Conservation (phyloP, 2,888 invertebrate species). For the Dioctria rufipes region DNA sequence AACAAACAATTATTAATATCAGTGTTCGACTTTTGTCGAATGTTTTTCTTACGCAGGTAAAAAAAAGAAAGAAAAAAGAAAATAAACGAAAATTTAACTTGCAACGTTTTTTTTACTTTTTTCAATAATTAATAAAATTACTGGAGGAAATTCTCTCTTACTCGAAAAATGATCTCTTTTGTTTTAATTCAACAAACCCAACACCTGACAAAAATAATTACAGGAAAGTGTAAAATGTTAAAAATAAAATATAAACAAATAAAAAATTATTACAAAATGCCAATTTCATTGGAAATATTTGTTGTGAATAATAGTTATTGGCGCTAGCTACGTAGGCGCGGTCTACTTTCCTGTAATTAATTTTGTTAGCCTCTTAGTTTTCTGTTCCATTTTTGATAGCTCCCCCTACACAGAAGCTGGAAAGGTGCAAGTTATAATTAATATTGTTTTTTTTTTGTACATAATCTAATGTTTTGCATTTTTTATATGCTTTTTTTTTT, state of each 20-base stretch:
- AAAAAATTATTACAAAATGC: neutral
- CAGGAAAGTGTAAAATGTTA: slow-evolving; percentile 53
- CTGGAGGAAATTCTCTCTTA: neutral
- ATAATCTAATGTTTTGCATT: slow-evolving; percentile 15
- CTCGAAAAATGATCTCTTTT: slow-evolving; percentile 18
- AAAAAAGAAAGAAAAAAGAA: neutral
- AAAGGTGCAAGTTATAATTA: slow-evolving; percentile 53
- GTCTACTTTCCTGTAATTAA: slow-evolving; percentile 62
- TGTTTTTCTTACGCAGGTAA: slow-evolving; percentile 2
- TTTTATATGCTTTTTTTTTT: slow-evolving; percentile 36
- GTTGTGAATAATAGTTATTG: neutral
- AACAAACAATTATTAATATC: slow-evolving; percentile 48
- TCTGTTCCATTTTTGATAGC: slow-evolving; percentile 35
- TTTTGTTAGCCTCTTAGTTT: slow-evolving; percentile 67
- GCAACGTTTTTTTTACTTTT: slow-evolving; percentile 33
- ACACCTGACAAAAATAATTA: slow-evolving; percentile 69
- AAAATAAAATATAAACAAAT: slow-evolving; percentile 10
- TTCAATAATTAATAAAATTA: slow-evolving; percentile 11
- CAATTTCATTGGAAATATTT: neutral
- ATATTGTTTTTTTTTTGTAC: neutral
- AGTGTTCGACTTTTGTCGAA: slow-evolving; percentile 12
- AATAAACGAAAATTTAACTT: neutral
- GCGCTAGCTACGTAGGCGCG: neutral
- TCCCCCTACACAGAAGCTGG: slow-evolving; percentile 49
- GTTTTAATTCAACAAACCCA: slow-evolving; percentile 62